phyloP scores from a whole-genome alignment of 2,888 invertebrate genomes.

The Ophion costatus region DNA sequence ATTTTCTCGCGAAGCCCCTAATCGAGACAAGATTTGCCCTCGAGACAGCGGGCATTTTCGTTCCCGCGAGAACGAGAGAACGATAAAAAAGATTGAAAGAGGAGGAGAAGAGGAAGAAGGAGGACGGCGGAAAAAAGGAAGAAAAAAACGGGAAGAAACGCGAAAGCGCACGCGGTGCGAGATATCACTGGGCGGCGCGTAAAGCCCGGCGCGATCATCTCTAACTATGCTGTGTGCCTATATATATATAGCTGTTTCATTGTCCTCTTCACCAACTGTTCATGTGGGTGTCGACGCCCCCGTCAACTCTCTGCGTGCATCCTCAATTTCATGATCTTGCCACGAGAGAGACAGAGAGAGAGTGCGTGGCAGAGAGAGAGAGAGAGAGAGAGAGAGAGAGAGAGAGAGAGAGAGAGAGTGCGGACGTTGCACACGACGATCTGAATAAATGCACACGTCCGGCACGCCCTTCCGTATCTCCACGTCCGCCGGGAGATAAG shows the following conservation, averaged over 20 bases:
- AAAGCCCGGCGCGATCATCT: constrained; percentile 66
- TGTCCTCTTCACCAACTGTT: constrained; percentile 67
- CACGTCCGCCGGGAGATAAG: constrained; percentile 62
- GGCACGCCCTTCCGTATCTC: constrained; percentile 67
- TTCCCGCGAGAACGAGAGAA: constrained; percentile 54
- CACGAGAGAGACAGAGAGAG: constrained; percentile 13
- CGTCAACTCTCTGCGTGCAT: constrained; percentile 73
- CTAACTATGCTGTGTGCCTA: constrained; percentile 32
- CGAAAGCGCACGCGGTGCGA: constrained; percentile 57
- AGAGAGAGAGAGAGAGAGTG: background rate
- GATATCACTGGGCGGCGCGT: constrained; percentile 75
- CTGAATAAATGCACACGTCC: constrained; percentile 61
- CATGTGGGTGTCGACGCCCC: constrained; percentile 82
- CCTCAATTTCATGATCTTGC: constrained; percentile 64
- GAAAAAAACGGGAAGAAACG: constrained; percentile 51
- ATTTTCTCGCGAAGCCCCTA: constrained; percentile 58
- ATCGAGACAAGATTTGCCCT: constrained; percentile 66
- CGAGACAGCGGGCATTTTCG: constrained; percentile 56
- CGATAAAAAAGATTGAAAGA: constrained; percentile 42
- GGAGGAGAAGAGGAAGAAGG: constrained; percentile 33
- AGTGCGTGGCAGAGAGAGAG: background rate
- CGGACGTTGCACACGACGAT: constrained; percentile 16
- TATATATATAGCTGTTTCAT: constrained; percentile 50
- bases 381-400: background rate
- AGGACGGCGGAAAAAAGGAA: constrained; percentile 2